A percentile compares a stretch with the other conserved stretches of the same genome.
Conservation (phyloP, 2,113 vertebrate genomes). For the Hydropotes inermis region DNA sequence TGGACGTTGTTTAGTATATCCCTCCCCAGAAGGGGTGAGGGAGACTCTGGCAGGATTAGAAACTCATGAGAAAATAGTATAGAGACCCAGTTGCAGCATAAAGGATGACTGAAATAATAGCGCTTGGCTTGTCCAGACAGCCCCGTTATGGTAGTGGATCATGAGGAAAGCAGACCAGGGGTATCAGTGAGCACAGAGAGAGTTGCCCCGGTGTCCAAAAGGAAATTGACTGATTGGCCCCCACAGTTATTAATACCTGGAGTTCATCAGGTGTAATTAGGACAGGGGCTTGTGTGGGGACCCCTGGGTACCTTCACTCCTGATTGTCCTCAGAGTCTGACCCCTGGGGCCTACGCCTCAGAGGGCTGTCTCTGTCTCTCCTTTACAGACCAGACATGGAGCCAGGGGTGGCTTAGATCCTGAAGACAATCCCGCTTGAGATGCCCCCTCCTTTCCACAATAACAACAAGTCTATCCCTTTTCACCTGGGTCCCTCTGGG, state of each 20-base stretch:
- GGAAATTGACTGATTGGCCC: neutral
- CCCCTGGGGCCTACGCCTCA: neutral
- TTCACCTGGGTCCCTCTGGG: neutral
- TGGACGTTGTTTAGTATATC: neutral
- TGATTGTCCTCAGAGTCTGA: neutral
- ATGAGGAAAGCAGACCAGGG: neutral
- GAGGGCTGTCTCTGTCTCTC: neutral
- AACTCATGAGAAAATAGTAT: neutral
- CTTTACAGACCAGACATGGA: neutral
- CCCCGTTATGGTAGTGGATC: neutral
- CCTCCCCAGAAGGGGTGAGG: neutral
- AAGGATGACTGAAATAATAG: neutral
- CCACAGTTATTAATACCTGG: neutral
- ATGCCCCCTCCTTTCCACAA: neutral
- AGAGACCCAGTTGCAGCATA: neutral
- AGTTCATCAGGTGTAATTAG: neutral
- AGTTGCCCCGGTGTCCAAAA: neutral
- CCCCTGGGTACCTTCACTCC: neutral
- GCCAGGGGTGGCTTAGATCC: neutral
- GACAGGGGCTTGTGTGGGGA: neutral
- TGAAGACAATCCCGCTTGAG: neutral
- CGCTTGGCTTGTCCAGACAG: rapidly evolving
- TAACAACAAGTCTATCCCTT: neutral
- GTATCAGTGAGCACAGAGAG: neutral
- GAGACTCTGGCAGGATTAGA: neutral